Evolutionary conservation across 2,797 vertebrate species (phyloP).

Genomic region (Myotis vivesi): DNA sequence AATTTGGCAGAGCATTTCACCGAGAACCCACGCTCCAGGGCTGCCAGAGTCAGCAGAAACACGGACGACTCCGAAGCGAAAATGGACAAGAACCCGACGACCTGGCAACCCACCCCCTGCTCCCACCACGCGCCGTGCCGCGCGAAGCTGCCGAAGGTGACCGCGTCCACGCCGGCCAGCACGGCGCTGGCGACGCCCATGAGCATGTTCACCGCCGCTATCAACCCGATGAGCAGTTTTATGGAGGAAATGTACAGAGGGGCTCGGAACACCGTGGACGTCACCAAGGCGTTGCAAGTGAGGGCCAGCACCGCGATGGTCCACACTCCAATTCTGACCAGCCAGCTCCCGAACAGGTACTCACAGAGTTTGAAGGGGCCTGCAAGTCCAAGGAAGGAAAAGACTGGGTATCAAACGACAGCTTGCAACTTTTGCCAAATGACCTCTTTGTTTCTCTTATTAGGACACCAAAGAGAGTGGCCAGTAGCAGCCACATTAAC

Average conservation of each 20-base stretch:
- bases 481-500: background rate
- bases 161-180: slow-evolving; percentile 89
- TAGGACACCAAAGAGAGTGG: background rate
- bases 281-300: slow-evolving; percentile 90
- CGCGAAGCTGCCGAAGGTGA: slow-evolving; percentile 93
- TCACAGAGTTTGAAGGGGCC: slow-evolving; percentile 94
- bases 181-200: slow-evolving; percentile 90
- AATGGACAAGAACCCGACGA: slow-evolving; percentile 90
- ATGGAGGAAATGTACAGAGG: slow-evolving; percentile 84
- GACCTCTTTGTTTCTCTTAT: background rate
- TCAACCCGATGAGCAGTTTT: slow-evolving; percentile 90
- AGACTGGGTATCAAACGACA: background rate
- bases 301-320: slow-evolving; percentile 89
- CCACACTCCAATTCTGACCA: slow-evolving; percentile 94
- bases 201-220: slow-evolving; percentile 89
- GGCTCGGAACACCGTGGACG: slow-evolving; percentile 89
- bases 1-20: slow-evolving; percentile 79
- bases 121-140: slow-evolving; percentile 91
- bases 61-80: slow-evolving; percentile 92
- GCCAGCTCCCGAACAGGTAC: slow-evolving; percentile 93
- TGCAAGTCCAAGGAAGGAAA: slow-evolving; percentile 75
- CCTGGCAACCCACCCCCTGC: slow-evolving; percentile 89
- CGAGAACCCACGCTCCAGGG: slow-evolving; percentile 89
- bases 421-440: background rate
- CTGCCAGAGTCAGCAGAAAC: slow-evolving; percentile 92